These are phyloP conservation scores for Vulpes ferrilata DNA, from an alignment of 2,113 vertebrate species.

Conservation along the genomic window DNA sequence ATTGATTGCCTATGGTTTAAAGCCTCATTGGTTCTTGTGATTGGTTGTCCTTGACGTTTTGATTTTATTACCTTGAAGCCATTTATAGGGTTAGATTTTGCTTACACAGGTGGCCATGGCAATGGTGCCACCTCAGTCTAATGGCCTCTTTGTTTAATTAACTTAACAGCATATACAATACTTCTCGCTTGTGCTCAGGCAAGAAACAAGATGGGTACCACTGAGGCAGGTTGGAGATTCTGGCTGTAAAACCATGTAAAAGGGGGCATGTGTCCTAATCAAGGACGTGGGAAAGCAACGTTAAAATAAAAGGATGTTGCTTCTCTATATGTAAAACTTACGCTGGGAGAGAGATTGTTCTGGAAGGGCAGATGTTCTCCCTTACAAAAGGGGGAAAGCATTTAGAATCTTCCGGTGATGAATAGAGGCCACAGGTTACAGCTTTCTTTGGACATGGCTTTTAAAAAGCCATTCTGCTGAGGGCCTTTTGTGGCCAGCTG, in stretches of 20 bases:
- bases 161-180: neutral
- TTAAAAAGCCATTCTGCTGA: neutral
- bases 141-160: neutral
- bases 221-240: neutral
- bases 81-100: neutral
- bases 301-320: neutral
- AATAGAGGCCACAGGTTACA: constrained; percentile 67
- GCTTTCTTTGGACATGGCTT: constrained; percentile 68
- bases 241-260: neutral
- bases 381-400: constrained; percentile 46
- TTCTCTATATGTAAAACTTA: neutral
- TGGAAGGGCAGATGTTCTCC: constrained; percentile 50
- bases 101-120: neutral
- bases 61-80: neutral
- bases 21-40: neutral
- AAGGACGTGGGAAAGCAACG: neutral
- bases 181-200: neutral
- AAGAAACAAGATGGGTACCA: neutral
- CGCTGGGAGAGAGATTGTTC: neutral
- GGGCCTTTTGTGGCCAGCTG: neutral
- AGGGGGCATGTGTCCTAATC: neutral
- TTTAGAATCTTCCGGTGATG: constrained; percentile 29
- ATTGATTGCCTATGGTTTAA: neutral
- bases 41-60: neutral
- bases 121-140: neutral